Evolutionary conservation across 2,113 vertebrate species (phyloP), one percentile per base, ranked within the genome.

Genomic region (Trichechus manatus): DNA sequence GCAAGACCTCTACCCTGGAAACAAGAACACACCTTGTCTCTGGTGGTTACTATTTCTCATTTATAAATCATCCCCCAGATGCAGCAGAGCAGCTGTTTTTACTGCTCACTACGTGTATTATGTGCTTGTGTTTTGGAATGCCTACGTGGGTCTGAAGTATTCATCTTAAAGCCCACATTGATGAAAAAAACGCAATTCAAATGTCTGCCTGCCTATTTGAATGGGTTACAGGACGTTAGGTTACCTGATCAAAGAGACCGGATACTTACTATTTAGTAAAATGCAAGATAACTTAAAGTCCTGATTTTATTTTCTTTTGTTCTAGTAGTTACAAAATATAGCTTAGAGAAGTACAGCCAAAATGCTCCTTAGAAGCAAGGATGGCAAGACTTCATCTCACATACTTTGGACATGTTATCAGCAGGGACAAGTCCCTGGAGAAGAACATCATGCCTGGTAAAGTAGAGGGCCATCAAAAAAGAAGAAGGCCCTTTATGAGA

Each of bases 31-130:
- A 63, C 5, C 74, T 86, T 72, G 81, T 61, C 77, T 93, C 33
- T 63, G 44, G 15, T 42, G 13, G 11, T 78, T 87, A 56, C 61
- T 89, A 25, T 87, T 64, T 94, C 87, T 90, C 50, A 66, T 2
- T 56, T 74, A 74, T 72, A 44, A 83, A 90, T 82, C 61, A 13
- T 15, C 2, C 31, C 6, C 25, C 17, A 66, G 61, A 93, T 93
- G n/a, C n/a, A 64, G 39, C 70, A 42, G 29, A 87, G 9, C 53
- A 27, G 83, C 68, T 87, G n/a, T 91, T 95, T 89, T 93, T 93
- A 66, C 27, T 87, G 90, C 64, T 93, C 9, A 33, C 70, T 44
- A 61, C 19, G 56, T 27, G 63, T 74, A 84, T 79, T 83, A 72
- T 36, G 17, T 2, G 0, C 59, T 87, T 95, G 82, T 27, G 22